Conservation (phyloP, 1,140 invertebrate species). For the Agrypnia vestita region DNA sequence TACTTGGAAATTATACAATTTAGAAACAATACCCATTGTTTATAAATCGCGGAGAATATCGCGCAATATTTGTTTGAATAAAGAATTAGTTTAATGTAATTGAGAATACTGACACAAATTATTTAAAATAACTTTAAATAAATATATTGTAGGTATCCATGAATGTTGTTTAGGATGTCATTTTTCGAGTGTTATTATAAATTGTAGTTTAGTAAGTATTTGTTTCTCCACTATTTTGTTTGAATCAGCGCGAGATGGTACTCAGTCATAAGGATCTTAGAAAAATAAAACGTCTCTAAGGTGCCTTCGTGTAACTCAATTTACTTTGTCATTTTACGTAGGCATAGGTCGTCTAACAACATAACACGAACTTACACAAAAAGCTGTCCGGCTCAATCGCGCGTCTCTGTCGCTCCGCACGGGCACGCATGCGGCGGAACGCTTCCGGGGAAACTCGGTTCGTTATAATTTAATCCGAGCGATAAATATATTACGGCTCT, state of each 20-base stretch:
- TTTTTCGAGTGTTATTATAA: too few species aligned
- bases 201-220: too few species aligned
- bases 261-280: too few species aligned
- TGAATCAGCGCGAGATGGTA: too few species aligned
- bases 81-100: too few species aligned
- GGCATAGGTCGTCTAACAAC: slow-evolving; percentile 48
- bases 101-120: too few species aligned
- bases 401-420: slow-evolving; percentile 9
- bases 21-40: background rate
- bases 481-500: slow-evolving; percentile 45
- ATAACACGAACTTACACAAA: slow-evolving; percentile 45
- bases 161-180: too few species aligned
- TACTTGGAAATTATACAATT: background rate
- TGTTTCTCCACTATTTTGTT: too few species aligned
- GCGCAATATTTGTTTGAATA: too few species aligned
- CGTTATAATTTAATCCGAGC: slow-evolving; percentile 48
- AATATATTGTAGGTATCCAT: too few species aligned
- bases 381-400: slow-evolving; percentile 31
- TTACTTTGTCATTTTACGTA: slow-evolving; percentile 52
- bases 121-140: too few species aligned
- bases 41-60: background rate
- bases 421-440: background rate
- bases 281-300: too few species aligned
- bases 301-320: slow-evolving; percentile 33
- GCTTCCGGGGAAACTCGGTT: slow-evolving; percentile 14